Base-by-base conservation (phyloP, 2,113 vertebrate species). In the Canis aureus region DNA sequence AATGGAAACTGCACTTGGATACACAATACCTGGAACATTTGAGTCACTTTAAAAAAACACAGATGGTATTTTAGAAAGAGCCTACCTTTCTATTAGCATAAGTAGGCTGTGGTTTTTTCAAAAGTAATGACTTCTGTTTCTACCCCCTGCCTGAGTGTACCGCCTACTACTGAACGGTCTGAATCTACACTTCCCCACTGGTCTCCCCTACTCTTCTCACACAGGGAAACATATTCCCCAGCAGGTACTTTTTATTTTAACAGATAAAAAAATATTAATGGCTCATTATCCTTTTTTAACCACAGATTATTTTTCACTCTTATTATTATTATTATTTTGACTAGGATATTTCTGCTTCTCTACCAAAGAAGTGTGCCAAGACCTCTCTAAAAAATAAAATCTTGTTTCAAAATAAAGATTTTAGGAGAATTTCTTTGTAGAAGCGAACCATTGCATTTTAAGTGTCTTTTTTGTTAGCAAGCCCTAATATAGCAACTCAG, bases 21-120 rank as follows among this genome's bases (percentile, higher is more conserved):
- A 92, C 53, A 98, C 8, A 97, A 80, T 96, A 97, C 79, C 92
- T 98, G 88, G 66, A 95, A 43, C 78, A 74, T 29, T 64, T 92
- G 90, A 97, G 49, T 96, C 35, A 13, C 92, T 98, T 98, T 80
- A 79, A 97, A 93, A 60, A 97, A 96, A 93, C 83, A 82, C n/a
- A 95, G 60, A 95, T 86, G 92, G 32, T 88, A 17, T 81, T 98
- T 98, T 92, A 94, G 64, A 98, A 97, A 69, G 76, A 6, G 59
- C 95, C 94, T 97, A 93, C 81, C 69, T 97, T 97, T 69, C 90
- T 67, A 97, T 95, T 97, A 57, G 55, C 79, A 80, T 95, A 97
- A 94, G 38, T 78, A 97, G 81, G 91, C 84, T 13, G 94, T 64
- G 35, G 84, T 96, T 98, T 86, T 55, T 97, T 86, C 78, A 29